A percentile compares a stretch with the other conserved stretches of the same genome.
Conservation (phyloP, 30 jellyfish, hydroid and myxozoan genomes). For the Hydractinia echinata region DNA sequence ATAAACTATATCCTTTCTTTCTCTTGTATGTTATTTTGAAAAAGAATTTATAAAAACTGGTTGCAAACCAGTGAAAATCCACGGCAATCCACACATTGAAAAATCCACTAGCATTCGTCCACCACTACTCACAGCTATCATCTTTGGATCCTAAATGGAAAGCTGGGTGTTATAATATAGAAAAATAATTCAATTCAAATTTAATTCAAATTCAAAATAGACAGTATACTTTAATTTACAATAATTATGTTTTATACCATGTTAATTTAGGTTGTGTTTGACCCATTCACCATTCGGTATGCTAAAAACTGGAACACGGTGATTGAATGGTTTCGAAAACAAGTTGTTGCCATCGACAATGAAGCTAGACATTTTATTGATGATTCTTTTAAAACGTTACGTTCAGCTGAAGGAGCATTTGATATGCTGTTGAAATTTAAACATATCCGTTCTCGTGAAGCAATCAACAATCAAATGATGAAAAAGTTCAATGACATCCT, state of each 20-base stretch:
- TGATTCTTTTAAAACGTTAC: constrained; percentile 79
- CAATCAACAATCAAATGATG: constrained; percentile 95
- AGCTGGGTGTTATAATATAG: too few species aligned
- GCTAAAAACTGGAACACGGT: constrained; percentile 78
- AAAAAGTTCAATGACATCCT: constrained; percentile 84
- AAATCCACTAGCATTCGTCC: too few species aligned
- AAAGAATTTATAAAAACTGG: too few species aligned
- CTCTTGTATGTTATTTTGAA: too few species aligned
- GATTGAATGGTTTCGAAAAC: constrained; percentile 87
- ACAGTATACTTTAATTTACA: too few species aligned
- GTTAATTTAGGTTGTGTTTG: constrained; percentile 69
- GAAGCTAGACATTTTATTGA: constrained; percentile 96
- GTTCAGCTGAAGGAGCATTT: constrained; percentile 98
- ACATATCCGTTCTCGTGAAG: constrained; percentile 93
- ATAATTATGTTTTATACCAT: neutral
- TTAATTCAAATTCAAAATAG: too few species aligned
- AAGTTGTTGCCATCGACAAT: constrained; percentile 84
- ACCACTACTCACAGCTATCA: too few species aligned
- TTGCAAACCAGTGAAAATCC: too few species aligned
- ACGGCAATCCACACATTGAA: too few species aligned
- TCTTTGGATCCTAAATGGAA: too few species aligned
- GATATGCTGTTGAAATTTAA: constrained; percentile 85
- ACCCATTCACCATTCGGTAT: constrained; percentile 82
- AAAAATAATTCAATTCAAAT: too few species aligned
- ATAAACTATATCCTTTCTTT: too few species aligned